Evolutionary conservation across 1,140 invertebrate genomes (phyloP), one percentile per base, ranked within the genome.

Genomic region (Bombus balteatus): DNA sequence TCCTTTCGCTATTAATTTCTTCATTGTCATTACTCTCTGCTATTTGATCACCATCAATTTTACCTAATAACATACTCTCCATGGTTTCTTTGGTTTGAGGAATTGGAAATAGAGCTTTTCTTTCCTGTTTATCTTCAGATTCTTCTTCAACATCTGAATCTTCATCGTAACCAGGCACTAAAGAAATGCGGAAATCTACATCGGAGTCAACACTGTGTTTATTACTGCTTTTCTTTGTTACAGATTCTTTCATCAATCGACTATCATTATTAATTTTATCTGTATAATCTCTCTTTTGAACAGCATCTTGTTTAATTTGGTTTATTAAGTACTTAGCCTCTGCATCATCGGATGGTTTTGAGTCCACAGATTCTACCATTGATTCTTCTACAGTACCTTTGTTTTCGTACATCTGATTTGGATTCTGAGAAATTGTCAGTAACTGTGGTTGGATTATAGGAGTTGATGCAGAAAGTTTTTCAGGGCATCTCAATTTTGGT

Each of bases 101-200:
- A 66, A 95, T 95, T 12, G 96, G 95, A 87, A 96, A 96, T 39
- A 96, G 73, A 43, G 95, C 92, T 76, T 94, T 93, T 9, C 81
- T 37, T 9, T 89, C 89, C 12, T 70, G 83, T 15, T 59, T 68
- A 4, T 82, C 82, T 89, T 75, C 82, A 70, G 62, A 37, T 76
- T 96, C 95, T 15, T 96, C 95, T 47, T 96, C 96, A 47, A 91
- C 91, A n/a, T 96, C 96, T 9, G 95, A 96, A 84, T 96, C 96
- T 84, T 95, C 95, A 13, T 96, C 96, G 77, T 96, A 96, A 70
- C 96, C 96, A 47, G 96, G 96, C n/a, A 96, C 95, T 53, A 96
- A 90, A 1, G 96, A 96, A 78, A 96, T 94, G 59, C 95, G 94
- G 0, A 91, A 32, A 72, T 92, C 87, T 62, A 87, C 66, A 62